Percentiles rank a stretch among this genome's conserved stretches.
Evolutionary conservation across 2,797 vertebrate genomes (phyloP).

Genomic region (Cryptoprocta ferox): DNA sequence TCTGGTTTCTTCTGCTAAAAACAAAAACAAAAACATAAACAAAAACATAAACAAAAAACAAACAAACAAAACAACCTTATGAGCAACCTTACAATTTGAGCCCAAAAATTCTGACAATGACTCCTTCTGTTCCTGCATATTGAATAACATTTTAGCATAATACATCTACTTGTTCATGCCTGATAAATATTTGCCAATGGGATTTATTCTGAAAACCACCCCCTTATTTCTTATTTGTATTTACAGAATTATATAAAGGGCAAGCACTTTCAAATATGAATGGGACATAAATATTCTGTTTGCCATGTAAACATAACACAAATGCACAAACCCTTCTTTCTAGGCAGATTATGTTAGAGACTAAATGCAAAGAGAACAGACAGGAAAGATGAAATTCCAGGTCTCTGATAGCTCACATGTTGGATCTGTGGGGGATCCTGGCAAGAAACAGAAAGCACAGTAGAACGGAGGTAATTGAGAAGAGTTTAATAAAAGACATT

Average conservation of each 20-base stretch:
- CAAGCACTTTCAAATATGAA: constrained; percentile 2
- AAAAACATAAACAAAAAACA: no score
- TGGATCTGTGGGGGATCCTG: background rate
- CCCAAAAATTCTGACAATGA: background rate
- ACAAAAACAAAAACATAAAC: background rate
- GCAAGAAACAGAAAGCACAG: background rate
- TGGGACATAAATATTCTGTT: background rate
- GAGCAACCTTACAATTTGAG: background rate
- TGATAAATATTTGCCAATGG: background rate
- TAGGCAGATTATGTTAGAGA: background rate
- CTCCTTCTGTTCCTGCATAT: background rate
- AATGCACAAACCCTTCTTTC: background rate
- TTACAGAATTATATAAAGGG: background rate
- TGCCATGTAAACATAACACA: background rate
- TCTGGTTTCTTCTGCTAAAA: background rate
- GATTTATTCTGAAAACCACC: constrained; percentile 28
- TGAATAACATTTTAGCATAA: background rate
- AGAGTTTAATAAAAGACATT: background rate
- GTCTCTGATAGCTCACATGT: background rate
- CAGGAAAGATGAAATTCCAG: background rate
- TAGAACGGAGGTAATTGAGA: background rate
- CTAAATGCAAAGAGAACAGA: background rate
- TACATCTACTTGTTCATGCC: background rate
- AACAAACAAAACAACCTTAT: background rate
- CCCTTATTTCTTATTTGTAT: background rate